phyloP scores from a whole-genome alignment of 2,113 vertebrate species.

The Podiceps cristatus region DNA sequence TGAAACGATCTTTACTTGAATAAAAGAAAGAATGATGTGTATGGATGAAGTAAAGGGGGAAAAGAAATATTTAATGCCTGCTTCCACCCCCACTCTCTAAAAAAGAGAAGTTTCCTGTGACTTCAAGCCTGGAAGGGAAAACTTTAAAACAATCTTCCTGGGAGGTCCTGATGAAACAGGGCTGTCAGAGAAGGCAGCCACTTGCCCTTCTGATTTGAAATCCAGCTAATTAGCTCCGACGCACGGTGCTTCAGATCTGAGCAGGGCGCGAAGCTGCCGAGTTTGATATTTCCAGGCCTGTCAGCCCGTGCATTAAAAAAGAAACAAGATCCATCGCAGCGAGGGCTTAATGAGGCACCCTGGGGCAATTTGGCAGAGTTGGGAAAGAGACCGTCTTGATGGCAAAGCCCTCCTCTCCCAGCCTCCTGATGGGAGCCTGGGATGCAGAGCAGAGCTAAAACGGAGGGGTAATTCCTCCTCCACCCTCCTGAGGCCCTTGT shows the following conservation, averaged over 20 bases:
- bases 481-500: fast-evolving
- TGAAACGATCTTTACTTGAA: not conserved
- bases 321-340: not conserved
- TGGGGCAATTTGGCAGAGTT: not conserved
- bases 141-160: not conserved
- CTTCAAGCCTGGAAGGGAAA: not conserved
- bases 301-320: not conserved
- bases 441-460: not conserved
- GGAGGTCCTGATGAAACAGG: conserved; percentile 40
- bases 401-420: not conserved
- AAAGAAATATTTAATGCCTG: not conserved
- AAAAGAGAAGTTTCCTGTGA: not conserved
- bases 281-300: conserved; percentile 49
- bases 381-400: not conserved
- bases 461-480: not conserved
- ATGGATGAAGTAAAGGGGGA: not conserved
- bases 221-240: conserved; percentile 22
- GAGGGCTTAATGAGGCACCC: conserved; percentile 53
- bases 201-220: conserved; percentile 36
- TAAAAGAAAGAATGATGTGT: not conserved
- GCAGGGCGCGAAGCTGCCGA: not conserved
- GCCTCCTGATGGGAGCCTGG: not conserved
- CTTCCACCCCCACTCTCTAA: not conserved
- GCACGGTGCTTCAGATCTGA: not conserved
- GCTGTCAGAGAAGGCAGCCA: conserved; percentile 4